These are phyloP conservation scores for Boloria selene DNA, from an alignment of 2,888 invertebrate genomes.

Conservation along the genomic window DNA sequence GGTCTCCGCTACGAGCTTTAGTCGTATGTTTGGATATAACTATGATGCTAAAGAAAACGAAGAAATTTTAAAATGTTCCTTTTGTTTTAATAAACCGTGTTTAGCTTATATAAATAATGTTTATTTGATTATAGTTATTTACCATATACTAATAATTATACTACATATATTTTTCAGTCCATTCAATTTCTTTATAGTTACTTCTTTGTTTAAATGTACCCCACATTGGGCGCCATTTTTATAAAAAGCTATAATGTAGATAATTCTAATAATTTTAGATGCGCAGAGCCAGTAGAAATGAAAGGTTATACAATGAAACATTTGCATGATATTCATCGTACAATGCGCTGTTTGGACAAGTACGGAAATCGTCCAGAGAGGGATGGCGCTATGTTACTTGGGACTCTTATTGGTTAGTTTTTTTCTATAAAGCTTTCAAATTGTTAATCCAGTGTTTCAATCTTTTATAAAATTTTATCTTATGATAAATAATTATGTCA, in stretches of 20 bases:
- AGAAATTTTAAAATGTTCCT: too few species aligned
- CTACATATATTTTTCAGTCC: neutral
- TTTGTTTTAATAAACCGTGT: too few species aligned
- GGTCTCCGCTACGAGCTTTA: too few species aligned
- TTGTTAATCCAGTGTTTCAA: too few species aligned
- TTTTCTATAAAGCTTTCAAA: too few species aligned
- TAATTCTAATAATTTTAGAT: conserved; percentile 68
- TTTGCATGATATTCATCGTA: conserved; percentile 77
- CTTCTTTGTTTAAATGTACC: neutral
- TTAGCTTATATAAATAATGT: too few species aligned
- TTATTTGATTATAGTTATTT: too few species aligned
- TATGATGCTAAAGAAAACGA: too few species aligned
- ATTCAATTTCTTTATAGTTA: neutral
- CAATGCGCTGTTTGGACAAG: conserved; percentile 86
- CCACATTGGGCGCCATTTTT: neutral
- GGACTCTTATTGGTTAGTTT: conserved; percentile 84
- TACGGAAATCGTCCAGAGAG: conserved; percentile 85
- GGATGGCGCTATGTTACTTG: conserved; percentile 87
- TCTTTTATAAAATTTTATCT: too few species aligned
- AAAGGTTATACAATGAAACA: conserved; percentile 81
- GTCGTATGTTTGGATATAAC: too few species aligned
- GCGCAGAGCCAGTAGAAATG: conserved; percentile 86
- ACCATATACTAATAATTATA: neutral
- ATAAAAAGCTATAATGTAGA: neutral
- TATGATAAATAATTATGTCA: too few species aligned